Percentiles rank a stretch among this genome's conserved stretches.
These are phyloP conservation scores for Leptopilina drosophilae DNA, from an alignment of 2,888 invertebrate species.

Conservation along the genomic window DNA sequence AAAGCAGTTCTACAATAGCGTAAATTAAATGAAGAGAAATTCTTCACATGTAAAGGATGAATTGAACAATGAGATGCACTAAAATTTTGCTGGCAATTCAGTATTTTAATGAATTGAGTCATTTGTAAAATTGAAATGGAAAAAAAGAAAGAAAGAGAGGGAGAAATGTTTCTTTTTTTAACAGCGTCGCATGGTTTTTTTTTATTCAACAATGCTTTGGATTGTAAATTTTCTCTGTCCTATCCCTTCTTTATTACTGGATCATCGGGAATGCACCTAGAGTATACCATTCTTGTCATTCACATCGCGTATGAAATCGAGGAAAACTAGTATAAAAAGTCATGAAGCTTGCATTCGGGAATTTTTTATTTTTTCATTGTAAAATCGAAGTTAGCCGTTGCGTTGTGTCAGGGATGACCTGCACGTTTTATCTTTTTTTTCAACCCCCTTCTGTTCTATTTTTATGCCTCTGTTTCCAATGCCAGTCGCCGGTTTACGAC, in stretches of 20 bases:
- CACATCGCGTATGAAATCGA: conserved; percentile 24
- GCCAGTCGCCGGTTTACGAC: not conserved
- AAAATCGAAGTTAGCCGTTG: conserved; percentile 17
- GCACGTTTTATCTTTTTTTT: not conserved
- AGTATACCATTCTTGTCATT: conserved; percentile 22
- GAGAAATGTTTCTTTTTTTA: not conserved
- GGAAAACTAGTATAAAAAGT: conserved; percentile 15
- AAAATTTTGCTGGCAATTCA: not conserved
- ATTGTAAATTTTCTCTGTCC: conserved; percentile 8
- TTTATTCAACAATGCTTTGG: conserved; percentile 10
- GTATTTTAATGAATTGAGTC: not conserved
- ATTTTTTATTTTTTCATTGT: conserved; percentile 29
- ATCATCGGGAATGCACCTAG: conserved; percentile 1
- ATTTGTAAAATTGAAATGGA: not conserved
- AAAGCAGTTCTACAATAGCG: not conserved
- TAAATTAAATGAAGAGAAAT: conserved; percentile 7
- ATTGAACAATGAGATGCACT: not conserved
- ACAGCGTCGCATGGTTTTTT: not conserved
- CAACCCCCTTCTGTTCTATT: not conserved
- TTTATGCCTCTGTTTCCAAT: not conserved
- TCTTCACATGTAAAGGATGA: not conserved
- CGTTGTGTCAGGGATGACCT: conserved; percentile 13
- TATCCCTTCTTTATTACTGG: conserved; percentile 10
- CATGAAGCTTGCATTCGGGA: conserved; percentile 28
- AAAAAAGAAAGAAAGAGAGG: too few species aligned